Base-by-base conservation (phyloP, 2,113 vertebrate species). In the Verasper variegatus region DNA sequence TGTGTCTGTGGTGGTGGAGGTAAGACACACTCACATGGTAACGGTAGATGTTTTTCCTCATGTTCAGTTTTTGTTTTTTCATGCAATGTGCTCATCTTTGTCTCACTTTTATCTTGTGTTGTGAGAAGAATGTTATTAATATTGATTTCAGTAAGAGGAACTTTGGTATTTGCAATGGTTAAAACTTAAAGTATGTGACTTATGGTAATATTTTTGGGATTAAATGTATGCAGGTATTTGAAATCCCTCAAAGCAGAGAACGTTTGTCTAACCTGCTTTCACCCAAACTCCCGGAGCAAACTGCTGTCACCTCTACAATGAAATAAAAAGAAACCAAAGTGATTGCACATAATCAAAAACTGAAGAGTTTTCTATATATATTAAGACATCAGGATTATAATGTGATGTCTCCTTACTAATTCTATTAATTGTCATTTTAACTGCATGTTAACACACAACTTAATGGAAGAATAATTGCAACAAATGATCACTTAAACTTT, bases 1-100 rank as follows among this genome's bases (percentile, higher is more conserved):
- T 35, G 93, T 95, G 0, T 97, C 96, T 0, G 57, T 97, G 72
- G 23, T 96, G 76, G 89, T 93, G 0, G 98, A 99, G 97, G 98
- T 99, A 96, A 97, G 96, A 66, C 68, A 59, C 23, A 7, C 23
- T 51, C 80, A 76, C 23, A 37, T 42, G 52, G 58, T 63, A 49
- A 60, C 14, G 14, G 4, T 54, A 21, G 6, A 62, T 66, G 13
- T 59, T 90, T 84, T 82, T 75, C 55, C 55, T 58, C 83, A 83
- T 86, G 73, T 68, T 68, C 70, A 72, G 56, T 72, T 87, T 90
- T 86, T 71, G 3, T 73, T 82, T 86, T 75, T 76, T 87, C 86
- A 89, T 92, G 90, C 91, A 76, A 59, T 91, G 89, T 92, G 69
- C 78, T 88, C 88, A 90, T 92, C 71, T 62, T 89, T 89, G 77